Evolutionary conservation across 2,888 invertebrate genomes (phyloP).

Genomic region (Netelia fuscicornis): DNA sequence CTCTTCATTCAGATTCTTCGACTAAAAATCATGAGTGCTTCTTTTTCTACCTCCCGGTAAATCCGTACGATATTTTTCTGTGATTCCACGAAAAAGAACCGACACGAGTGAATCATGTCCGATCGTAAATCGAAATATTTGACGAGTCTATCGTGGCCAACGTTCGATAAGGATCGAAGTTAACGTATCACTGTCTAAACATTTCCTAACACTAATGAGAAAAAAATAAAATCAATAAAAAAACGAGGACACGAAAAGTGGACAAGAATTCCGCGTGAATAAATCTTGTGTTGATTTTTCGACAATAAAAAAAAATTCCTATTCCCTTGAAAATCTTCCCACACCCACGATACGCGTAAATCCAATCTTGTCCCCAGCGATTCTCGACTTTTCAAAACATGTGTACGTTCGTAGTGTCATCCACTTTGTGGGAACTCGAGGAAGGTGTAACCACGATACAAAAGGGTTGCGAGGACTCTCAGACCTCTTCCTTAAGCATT

Average conservation of each 20-base stretch:
- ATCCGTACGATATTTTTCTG: constrained; percentile 11
- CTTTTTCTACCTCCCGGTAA: constrained; percentile 12
- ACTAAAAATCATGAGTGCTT: constrained; percentile 25
- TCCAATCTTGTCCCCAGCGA: background rate
- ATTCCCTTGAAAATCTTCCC: constrained; percentile 36
- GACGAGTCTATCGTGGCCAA: constrained; percentile 24
- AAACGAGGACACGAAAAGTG: background rate
- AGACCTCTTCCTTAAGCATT: constrained; percentile 10
- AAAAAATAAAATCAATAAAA: background rate
- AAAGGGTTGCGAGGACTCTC: constrained; percentile 43
- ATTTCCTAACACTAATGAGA: background rate
- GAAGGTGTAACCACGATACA: constrained; percentile 31
- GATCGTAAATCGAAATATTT: constrained; percentile 32
- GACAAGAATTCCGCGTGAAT: background rate
- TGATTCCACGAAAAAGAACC: constrained; percentile 2
- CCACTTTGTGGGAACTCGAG: constrained; percentile 7
- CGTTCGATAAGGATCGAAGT: constrained; percentile 23
- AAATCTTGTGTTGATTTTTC: background rate
- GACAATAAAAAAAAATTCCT: background rate
- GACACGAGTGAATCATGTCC: constrained; percentile 35
- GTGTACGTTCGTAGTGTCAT: constrained; percentile 14
- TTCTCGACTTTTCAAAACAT: constrained; percentile 33
- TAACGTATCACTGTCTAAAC: background rate
- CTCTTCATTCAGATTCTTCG: constrained; percentile 13
- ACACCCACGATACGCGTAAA: constrained; percentile 42